These are phyloP conservation scores for Stegostoma tigrinum DNA, from an alignment of 2,113 vertebrate species.

Conservation along the genomic window DNA sequence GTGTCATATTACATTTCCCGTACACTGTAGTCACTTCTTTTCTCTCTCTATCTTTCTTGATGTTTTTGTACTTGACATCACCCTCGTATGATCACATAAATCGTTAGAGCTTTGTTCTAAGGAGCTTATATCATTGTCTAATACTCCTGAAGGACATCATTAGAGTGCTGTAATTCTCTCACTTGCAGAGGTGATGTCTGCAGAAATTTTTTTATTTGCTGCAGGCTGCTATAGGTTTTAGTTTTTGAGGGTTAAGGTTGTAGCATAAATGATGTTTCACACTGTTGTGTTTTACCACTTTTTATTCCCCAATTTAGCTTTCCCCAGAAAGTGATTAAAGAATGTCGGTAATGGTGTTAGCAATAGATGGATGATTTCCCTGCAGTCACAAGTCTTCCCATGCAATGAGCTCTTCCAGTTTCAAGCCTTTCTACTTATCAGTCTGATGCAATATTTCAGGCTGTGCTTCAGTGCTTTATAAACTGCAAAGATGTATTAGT, in stretches of 20 bases:
- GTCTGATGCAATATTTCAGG: conserved; percentile 18
- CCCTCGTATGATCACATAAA: background rate
- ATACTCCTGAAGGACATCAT: background rate
- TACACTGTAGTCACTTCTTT: background rate
- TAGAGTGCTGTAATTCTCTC: background rate
- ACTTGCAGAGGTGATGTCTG: background rate
- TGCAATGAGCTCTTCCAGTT: conserved; percentile 27
- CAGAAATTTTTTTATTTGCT: background rate
- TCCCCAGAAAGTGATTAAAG: background rate
- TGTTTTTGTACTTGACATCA: background rate
- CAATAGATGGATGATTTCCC: conserved; percentile 27
- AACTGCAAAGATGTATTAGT: background rate
- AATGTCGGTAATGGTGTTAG: conserved; percentile 15
- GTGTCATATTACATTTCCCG: background rate
- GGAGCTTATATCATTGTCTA: background rate
- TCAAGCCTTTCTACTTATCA: background rate
- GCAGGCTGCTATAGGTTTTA: background rate
- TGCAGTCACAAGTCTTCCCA: background rate
- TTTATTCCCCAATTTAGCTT: background rate
- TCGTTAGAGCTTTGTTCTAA: background rate
- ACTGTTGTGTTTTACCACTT: background rate
- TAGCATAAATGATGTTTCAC: background rate
- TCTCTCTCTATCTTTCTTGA: background rate
- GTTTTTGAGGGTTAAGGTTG: background rate
- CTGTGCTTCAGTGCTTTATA: background rate